These are phyloP conservation scores for Cydia pomonella DNA, from an alignment of 1,140 invertebrate species.

Conservation along the genomic window DNA sequence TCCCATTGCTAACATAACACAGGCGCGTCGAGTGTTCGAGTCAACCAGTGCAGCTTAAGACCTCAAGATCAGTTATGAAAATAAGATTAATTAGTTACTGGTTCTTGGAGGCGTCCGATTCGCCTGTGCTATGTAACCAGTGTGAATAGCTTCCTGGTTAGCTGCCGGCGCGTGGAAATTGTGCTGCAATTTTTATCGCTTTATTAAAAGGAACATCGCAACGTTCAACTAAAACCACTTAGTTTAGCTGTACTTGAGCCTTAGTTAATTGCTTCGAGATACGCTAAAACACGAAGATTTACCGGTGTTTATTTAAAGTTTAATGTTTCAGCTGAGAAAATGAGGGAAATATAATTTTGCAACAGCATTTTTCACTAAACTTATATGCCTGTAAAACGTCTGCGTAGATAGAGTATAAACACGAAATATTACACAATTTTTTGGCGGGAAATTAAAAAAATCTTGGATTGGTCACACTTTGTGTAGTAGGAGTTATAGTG, in stretches of 20 bases:
- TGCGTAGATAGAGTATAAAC: neutral
- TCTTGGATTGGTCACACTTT: no score
- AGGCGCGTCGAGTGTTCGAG: neutral
- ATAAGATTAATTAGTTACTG: neutral
- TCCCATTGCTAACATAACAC: neutral
- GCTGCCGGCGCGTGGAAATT: neutral
- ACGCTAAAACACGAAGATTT: neutral
- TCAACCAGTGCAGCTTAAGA: neutral
- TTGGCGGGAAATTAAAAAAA: no score
- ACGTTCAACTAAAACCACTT: constrained; percentile 5
- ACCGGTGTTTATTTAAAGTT: neutral
- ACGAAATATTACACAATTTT: no score
- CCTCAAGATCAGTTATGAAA: no score
- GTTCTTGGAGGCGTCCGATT: neutral
- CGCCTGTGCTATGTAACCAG: neutral
- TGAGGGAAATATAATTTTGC: neutral
- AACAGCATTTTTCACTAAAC: neutral
- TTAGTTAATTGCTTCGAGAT: constrained; percentile 15
- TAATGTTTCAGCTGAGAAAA: neutral
- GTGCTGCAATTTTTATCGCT: neutral
- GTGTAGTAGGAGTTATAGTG: no score
- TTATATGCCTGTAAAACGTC: no score
- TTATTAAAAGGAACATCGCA: neutral
- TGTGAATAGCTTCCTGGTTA: neutral
- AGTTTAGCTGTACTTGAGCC: constrained; percentile 10